Evolutionary conservation across 2,113 vertebrate genomes (phyloP).

Genomic region (Anser cygnoides): DNA sequence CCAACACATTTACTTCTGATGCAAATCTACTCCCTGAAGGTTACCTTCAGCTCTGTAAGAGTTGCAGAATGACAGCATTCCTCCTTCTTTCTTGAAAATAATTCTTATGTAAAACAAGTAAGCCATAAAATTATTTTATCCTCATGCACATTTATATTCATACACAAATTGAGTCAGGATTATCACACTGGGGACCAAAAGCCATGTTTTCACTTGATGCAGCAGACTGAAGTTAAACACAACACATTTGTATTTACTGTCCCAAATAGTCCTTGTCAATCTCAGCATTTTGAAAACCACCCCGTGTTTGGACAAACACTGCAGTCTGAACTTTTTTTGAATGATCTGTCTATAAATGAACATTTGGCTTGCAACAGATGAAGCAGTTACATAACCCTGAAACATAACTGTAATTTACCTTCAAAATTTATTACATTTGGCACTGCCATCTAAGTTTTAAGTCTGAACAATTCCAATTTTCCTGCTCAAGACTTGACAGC

Average conservation of each 20-base stretch:
- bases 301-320: not conserved
- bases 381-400: not conserved
- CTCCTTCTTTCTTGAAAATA: not conserved
- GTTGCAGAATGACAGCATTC: not conserved
- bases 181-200: not conserved
- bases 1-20: not conserved
- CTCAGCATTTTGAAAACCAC: not conserved
- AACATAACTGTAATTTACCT: not conserved
- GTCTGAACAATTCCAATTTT: not conserved
- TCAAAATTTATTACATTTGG: not conserved
- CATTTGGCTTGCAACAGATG: not conserved
- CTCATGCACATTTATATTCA: not conserved
- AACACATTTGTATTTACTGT: not conserved
- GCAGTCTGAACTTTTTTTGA: not conserved
- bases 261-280: not conserved
- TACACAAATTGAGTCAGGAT: not conserved
- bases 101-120: not conserved
- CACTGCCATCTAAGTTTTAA: not conserved
- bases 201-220: not conserved
- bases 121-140: not conserved
- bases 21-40: not conserved
- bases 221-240: not conserved
- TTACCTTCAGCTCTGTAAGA: not conserved
- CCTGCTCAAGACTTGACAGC: not conserved
- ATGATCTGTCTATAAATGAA: constrained; percentile 5